These are phyloP conservation scores for Flexamia atlantica DNA, from an alignment of 2,888 invertebrate species.

Conservation along the genomic window DNA sequence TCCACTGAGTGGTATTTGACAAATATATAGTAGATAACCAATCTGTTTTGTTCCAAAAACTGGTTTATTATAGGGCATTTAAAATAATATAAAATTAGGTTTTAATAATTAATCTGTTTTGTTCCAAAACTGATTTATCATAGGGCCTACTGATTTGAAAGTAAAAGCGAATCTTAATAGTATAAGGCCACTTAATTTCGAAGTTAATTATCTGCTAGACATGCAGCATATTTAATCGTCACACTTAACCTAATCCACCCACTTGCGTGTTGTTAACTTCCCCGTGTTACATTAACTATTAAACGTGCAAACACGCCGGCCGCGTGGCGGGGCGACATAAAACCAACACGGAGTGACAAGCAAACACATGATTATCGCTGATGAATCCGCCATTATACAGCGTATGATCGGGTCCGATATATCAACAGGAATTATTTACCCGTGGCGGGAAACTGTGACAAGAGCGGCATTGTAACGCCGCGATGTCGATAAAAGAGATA, in stretches of 20 bases:
- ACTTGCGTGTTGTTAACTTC: not conserved
- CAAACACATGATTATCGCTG: constrained; percentile 28
- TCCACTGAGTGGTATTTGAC: too few species aligned
- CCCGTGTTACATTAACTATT: not conserved
- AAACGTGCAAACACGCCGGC: constrained; percentile 13
- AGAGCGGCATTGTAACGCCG: constrained; percentile 33
- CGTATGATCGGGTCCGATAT: constrained; percentile 28
- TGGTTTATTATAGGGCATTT: too few species aligned
- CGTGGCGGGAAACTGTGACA: constrained; percentile 36
- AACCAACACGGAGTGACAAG: constrained; percentile 34
- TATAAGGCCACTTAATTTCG: too few species aligned
- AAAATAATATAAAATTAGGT: too few species aligned
- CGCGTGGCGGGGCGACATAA: not conserved
- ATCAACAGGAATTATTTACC: constrained; percentile 50
- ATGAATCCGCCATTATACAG: constrained; percentile 27
- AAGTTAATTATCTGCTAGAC: too few species aligned
- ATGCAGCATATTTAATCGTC: too few species aligned
- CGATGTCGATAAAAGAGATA: constrained; percentile 51
- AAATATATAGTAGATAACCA: too few species aligned
- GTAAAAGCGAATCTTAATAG: too few species aligned
- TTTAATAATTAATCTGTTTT: too few species aligned
- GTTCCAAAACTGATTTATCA: too few species aligned
- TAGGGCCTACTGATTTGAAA: too few species aligned
- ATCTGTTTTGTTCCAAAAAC: too few species aligned
- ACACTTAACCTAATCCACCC: not conserved